Evolutionary conservation across 2,888 invertebrate species (phyloP), one percentile per base, ranked within the genome.

Genomic region (Apantesis nais): DNA sequence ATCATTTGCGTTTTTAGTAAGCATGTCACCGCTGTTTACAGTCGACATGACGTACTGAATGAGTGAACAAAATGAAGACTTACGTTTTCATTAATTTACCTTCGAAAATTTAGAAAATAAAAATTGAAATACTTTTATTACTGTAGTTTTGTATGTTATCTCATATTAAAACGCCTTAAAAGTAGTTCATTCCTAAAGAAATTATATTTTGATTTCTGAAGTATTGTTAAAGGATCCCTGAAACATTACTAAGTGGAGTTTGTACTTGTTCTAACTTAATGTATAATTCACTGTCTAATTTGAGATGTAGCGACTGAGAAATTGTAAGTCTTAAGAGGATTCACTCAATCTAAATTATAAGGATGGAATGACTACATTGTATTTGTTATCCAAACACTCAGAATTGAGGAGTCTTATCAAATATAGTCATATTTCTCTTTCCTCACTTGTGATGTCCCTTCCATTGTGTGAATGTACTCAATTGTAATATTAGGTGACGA

Each of bases 281-380:
- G 19, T 68, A 34, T 64, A 63, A 41, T 68, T 63, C 52, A 41
- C 25, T 63, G 39, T 68, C 7, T 58, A 25, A 60, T 58, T 68
- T 44, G 25, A 64, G 44, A 64, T 39, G 39, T 62, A 52, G 29
- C 29, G 29, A 19, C 22, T 19, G 22, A 11, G 31, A 63, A 44
- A 44, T 29, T 41, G 22, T 62, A 19, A 19, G 19, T 44, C 44
- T 44, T 31, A 29, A 31, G 5, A 44, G 63, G 4, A 29, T 31
- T 44, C 4, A 44, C 9, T 41, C 29, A 41, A 29, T 9, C 25
- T 63, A 29, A 63, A 44, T 44, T 1, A 63, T 29, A 41, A 41
- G 11, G 19, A 63, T 29, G 29, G 9, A 29, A 29, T 44, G 9
- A 22, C 29, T 63, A 11, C 14, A 7, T 62, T 16, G 16, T 16